phyloP scores from a whole-genome alignment of 2,797 vertebrate genomes.

The Rhynchotus rufescens region DNA sequence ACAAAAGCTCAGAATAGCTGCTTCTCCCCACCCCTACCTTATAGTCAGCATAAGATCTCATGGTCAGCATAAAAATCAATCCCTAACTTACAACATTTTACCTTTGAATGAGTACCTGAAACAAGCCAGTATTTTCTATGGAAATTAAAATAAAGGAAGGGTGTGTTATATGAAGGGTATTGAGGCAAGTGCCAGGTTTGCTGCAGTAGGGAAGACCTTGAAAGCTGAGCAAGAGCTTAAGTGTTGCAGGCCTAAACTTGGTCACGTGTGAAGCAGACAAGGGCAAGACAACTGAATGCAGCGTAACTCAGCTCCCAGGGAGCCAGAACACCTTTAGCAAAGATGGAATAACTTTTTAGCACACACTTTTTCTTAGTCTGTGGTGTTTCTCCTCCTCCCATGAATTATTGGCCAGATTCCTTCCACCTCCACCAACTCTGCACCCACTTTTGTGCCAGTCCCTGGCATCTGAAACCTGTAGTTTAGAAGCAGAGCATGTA shows the following conservation, averaged over 20 bases:
- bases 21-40: neutral
- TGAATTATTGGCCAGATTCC: neutral
- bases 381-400: neutral
- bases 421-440: neutral
- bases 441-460: fast-evolving
- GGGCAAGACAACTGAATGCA: neutral
- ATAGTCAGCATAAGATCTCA: neutral
- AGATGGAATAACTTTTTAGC: neutral
- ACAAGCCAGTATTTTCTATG: neutral
- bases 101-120: neutral
- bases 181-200: neutral
- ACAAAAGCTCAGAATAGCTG: neutral
- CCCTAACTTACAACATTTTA: neutral
- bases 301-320: neutral
- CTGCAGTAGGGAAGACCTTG: neutral
- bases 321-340: neutral
- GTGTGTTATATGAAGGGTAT: neutral
- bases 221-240: neutral
- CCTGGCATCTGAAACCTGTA: neutral
- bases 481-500: neutral
- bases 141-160: neutral
- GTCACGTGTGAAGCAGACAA: neutral
- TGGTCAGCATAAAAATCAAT: neutral
- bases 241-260: neutral
- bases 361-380: neutral